Conservation (phyloP, 2,888 invertebrate genomes). For the Eupeodes luniger region DNA sequence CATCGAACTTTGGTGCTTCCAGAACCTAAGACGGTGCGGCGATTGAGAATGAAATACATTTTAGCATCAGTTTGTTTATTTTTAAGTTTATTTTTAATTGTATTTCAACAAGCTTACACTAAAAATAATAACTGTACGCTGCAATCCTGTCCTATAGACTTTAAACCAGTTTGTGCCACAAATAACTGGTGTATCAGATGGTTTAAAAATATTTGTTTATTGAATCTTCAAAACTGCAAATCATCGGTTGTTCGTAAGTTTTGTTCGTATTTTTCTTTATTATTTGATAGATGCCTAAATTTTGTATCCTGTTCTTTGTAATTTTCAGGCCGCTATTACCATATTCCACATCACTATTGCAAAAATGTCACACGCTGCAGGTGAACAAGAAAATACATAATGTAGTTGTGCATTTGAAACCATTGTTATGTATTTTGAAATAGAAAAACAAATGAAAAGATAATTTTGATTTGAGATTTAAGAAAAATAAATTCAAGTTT, state of each 20-base stretch:
- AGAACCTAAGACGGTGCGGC: background rate
- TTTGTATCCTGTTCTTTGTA: background rate
- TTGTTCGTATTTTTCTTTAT: background rate
- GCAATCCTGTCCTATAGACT: background rate
- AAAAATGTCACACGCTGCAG: background rate
- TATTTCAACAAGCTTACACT: slow-evolving; percentile 1
- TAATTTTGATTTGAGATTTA: too few species aligned
- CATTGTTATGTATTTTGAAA: too few species aligned
- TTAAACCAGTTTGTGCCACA: slow-evolving; percentile 24
- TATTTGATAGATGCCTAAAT: background rate
- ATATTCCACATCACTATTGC: slow-evolving; percentile 9
- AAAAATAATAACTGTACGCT: background rate
- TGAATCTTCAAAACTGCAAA: slow-evolving; percentile 29
- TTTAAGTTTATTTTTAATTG: background rate
- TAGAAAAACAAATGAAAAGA: too few species aligned
- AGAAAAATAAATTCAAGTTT: too few species aligned
- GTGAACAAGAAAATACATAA: background rate
- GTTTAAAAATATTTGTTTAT: slow-evolving; percentile 13
- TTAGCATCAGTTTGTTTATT: background rate
- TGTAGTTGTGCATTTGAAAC: too few species aligned
- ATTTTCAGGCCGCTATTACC: background rate
- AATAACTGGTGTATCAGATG: slow-evolving; percentile 13
- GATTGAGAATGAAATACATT: slow-evolving; percentile 7
- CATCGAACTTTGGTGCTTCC: background rate
- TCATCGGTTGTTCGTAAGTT: background rate